Conservation (phyloP, 2,797 vertebrate species). For the Merluccius polli region DNA sequence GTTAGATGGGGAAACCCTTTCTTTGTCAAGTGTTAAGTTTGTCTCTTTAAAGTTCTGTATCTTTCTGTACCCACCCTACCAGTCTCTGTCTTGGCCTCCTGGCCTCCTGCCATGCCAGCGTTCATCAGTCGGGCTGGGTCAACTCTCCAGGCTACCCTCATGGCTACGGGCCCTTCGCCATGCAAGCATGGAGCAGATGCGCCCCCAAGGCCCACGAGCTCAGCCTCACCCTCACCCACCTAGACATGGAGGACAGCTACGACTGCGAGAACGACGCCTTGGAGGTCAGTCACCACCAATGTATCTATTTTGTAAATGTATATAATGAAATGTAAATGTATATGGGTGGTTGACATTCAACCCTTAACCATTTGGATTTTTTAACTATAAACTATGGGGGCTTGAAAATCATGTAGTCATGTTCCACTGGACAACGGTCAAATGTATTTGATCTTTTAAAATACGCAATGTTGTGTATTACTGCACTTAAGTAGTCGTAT, state of each 20-base stretch:
- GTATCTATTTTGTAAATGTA: neutral
- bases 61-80: neutral
- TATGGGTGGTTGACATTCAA: neutral
- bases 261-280: conserved; percentile 83
- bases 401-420: neutral
- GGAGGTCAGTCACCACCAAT: conserved; percentile 69
- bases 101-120: conserved; percentile 18
- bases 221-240: conserved; percentile 79
- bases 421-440: neutral
- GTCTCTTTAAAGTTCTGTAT: neutral
- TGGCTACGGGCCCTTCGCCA: conserved; percentile 74
- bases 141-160: conserved; percentile 85
- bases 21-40: too few species aligned
- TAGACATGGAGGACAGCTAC: conserved; percentile 85
- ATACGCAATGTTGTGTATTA: neutral
- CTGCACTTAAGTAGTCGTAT: neutral
- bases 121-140: conserved; percentile 64
- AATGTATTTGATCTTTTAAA: neutral
- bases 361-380: too few species aligned
- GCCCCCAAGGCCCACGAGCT: conserved; percentile 79
- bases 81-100: conserved; percentile 60
- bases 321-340: neutral
- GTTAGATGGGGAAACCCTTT: too few species aligned
- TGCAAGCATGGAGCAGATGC: conserved; percentile 77
- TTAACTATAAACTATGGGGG: too few species aligned